Conservation (phyloP, 2,888 invertebrate genomes). For the Chalcosyrphus nemorum region DNA sequence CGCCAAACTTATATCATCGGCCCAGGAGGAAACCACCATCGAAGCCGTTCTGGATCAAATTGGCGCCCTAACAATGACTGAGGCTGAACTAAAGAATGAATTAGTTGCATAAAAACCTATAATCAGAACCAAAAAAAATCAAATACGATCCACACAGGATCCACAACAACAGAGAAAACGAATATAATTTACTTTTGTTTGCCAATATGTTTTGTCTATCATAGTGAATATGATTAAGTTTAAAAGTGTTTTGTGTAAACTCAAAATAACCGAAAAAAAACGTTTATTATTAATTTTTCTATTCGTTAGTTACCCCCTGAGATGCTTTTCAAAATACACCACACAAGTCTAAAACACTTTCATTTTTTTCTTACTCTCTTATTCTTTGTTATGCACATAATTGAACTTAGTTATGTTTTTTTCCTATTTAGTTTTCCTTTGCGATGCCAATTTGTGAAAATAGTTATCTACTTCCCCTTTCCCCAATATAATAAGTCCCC, state of each 20-base stretch:
- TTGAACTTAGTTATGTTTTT: constrained; percentile 35
- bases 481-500: no score
- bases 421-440: constrained; percentile 1
- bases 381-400: constrained; percentile 46
- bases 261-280: constrained; percentile 5
- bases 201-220: constrained; percentile 37
- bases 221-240: constrained; percentile 20
- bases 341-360: constrained; percentile 39
- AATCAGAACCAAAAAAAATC: constrained; percentile 2
- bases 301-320: constrained; percentile 20
- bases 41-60: constrained; percentile 62
- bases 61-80: constrained; percentile 67
- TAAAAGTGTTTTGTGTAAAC: constrained; percentile 48
- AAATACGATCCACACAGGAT: constrained; percentile 34
- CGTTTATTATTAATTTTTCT: no score
- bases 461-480: neutral
- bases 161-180: constrained; percentile 15
- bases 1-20: constrained; percentile 51
- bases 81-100: constrained; percentile 75
- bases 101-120: constrained; percentile 59
- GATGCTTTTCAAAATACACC: constrained; percentile 52
- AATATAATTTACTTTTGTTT: constrained; percentile 43
- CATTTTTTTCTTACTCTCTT: constrained; percentile 16
- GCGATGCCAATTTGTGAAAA: constrained; percentile 34
- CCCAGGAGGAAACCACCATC: constrained; percentile 48